Evolutionary conservation across 2,888 invertebrate genomes (phyloP).

Genomic region (Liposcelis brunnea): DNA sequence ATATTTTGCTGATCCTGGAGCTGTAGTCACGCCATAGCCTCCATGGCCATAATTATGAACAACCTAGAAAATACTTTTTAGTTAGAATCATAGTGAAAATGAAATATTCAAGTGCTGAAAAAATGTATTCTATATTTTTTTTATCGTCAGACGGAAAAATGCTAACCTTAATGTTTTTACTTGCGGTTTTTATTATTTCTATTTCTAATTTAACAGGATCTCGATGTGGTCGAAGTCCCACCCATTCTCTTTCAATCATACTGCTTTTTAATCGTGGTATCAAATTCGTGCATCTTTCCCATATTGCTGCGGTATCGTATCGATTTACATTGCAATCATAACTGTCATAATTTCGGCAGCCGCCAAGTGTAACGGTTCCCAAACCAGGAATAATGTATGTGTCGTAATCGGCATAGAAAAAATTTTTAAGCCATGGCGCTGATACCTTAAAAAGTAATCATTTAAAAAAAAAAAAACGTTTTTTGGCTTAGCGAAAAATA

Average conservation of each 20-base stretch:
- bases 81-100: too few relatives aligned
- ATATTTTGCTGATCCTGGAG: slow-evolving; percentile 70
- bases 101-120: too few relatives aligned
- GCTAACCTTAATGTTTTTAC: slow-evolving; percentile 22
- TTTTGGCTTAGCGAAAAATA: too few relatives aligned
- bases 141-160: too few relatives aligned
- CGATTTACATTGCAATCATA: slow-evolving; percentile 46
- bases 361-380: slow-evolving; percentile 61
- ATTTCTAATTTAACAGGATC: slow-evolving; percentile 52
- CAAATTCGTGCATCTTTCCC: slow-evolving; percentile 57
- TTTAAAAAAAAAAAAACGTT: too few relatives aligned
- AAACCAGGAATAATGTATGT: slow-evolving; percentile 72
- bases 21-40: slow-evolving; percentile 78
- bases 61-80: slow-evolving; percentile 42
- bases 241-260: slow-evolving; percentile 42
- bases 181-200: slow-evolving; percentile 30
- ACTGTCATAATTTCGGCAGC: slow-evolving; percentile 67
- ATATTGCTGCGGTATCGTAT: slow-evolving; percentile 58
- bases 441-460: slow-evolving; percentile 32
- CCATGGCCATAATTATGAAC: slow-evolving; percentile 94
- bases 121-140: too few relatives aligned
- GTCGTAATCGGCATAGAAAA: slow-evolving; percentile 71
- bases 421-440: slow-evolving; percentile 81
- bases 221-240: slow-evolving; percentile 72
- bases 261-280: slow-evolving; percentile 44